Base-by-base conservation (phyloP, 2,113 vertebrate genomes). In the Seriola dumerili region DNA sequence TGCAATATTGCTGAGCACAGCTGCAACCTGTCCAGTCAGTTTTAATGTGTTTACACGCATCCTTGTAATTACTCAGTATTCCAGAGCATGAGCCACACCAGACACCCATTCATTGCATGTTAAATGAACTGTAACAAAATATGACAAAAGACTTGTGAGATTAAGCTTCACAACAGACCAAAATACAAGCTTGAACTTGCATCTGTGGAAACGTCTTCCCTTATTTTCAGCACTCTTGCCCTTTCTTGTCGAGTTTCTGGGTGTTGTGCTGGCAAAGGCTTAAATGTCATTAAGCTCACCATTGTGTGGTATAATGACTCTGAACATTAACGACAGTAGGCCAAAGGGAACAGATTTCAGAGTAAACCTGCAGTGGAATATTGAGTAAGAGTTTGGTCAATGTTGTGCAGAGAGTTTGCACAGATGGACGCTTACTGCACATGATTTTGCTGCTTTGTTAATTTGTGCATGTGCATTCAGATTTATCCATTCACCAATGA, bases 241-340 rank as follows among this genome's bases (percentile, higher is more conserved):
- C 63, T 85, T 83, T 91, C 89, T 86, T 89, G 85, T 89, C 29
- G 67, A 54, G 86, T 90, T 89, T 91, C 73, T 77, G 81, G 85
- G 88, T 88, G 86, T 85, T 89, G 88, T 59, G 72, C 81, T 71
- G 79, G 54, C 70, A 57, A 65, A 38, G 80, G 82, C 70, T 93
- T 90, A 86, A 84, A 87, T 84, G 68, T 89, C 70, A 91, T 76
- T 80, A 85, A 61, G 48, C 34, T 63, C 58, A 64, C 38, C 14
- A 80, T 84, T 89, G 81, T 76, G 6, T 8, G 14, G n/a, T 11
- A 61, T 76, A 80, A 83, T 82, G 61, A 75, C 29, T 70, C 16
- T 58, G 69, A 85, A 52, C 65, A 67, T 48, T 23, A 58, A 68
- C 7, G 0, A 25, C 32, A 48, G 5, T 4, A 29, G 34, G 46